Evolutionary conservation across 2,797 vertebrate species (phyloP).

Genomic region (Lophotriccus pileatus): DNA sequence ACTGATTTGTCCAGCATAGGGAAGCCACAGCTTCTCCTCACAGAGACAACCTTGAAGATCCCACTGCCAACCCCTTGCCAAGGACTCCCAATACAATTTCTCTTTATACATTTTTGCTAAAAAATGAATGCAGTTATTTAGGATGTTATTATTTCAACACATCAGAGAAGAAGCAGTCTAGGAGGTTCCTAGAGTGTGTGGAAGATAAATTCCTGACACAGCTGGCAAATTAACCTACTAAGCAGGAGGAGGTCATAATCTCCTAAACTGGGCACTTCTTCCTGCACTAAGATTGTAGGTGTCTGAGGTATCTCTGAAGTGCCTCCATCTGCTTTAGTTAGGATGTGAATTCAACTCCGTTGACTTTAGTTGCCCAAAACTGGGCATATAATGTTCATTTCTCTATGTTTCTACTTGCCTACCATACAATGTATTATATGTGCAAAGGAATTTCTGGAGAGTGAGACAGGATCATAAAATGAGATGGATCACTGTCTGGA

Average conservation of each 20-base stretch:
- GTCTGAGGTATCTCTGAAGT: background rate
- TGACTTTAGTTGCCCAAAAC: background rate
- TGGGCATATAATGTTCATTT: background rate
- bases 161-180: background rate
- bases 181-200: background rate
- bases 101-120: background rate
- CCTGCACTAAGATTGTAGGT: background rate
- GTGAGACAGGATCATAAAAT: background rate
- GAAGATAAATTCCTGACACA: background rate
- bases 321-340: background rate
- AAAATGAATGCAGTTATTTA: background rate
- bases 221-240: background rate
- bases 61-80: background rate
- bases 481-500: background rate
- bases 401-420: background rate
- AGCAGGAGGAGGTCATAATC: background rate
- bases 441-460: background rate
- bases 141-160: background rate
- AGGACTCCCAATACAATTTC: fast-evolving
- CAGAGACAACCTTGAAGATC: background rate
- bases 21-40: background rate
- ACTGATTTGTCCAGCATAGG: fast-evolving
- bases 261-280: background rate
- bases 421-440: background rate
- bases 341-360: background rate